Base-by-base conservation (phyloP, 2,888 invertebrate genomes). In the Apoderus coryli region DNA sequence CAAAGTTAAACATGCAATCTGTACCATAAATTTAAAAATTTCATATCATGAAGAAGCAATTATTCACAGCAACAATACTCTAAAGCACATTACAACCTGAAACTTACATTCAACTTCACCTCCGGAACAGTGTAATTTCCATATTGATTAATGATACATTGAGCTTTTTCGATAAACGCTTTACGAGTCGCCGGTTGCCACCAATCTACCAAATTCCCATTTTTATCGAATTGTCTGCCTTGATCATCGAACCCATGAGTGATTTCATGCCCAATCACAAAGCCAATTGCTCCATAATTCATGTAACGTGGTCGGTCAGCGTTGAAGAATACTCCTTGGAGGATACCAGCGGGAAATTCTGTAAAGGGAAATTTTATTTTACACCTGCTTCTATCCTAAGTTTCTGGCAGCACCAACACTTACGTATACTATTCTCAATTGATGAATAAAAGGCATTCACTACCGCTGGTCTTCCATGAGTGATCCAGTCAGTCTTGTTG, bases 261-360 rank as follows among this genome's bases (percentile, higher is more conserved):
- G 29, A 90, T 86, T 63, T 89, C 89, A 52, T 89, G 89, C 1
- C 88, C 88, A 47, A 89, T 88, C 3, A 89, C 82, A 48, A 81
- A 85, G 3, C 89, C 89, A 39, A 90, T 88, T 3, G 84, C 82
- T 11, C 86, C 88, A 45, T 82, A 89, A 56, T 89, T 89, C 80
- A 89, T 80, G 55, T 88, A 92, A 42, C 76, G 75, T 1, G 90
- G 90, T 12, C 90, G 74, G 26, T 81, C 75, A 30, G 82, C 80
- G 32, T 75, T 78, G 63, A 89, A 92, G 69, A 90, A 90, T 2
- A 79, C 75, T 2, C 88, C 89, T 66, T 90, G 90, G 2, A 92
- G 65, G 39, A 90, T 89, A 39, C 89, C 90, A 43, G 90, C 90
- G 0, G 90, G 89, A 59, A 90, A 88, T 60, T 88, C 89, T 92